A percentile compares a stretch with the other conserved stretches of the same genome.
These are phyloP conservation scores for Drosophila multiciliata DNA, from an alignment of 2,888 invertebrate genomes.

Conservation along the genomic window DNA sequence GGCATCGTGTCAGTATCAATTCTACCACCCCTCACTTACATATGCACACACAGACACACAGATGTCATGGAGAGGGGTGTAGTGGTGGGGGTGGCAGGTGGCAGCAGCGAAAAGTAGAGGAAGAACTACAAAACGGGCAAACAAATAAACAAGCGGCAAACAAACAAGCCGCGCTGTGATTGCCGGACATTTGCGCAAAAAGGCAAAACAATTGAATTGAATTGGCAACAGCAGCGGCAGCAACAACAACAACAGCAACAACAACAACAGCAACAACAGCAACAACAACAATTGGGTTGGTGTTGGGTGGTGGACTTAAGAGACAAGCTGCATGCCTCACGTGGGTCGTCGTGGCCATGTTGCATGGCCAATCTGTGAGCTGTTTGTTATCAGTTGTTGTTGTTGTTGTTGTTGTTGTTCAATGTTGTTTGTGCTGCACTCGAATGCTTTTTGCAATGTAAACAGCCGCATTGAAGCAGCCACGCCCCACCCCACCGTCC, in stretches of 20 bases:
- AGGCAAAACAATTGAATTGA: slow-evolving; percentile 77
- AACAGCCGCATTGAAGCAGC: slow-evolving; percentile 54
- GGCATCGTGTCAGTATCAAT: slow-evolving; percentile 60
- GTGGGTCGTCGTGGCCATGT: slow-evolving; percentile 40
- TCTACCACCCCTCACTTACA: slow-evolving; percentile 18
- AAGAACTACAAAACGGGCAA: slow-evolving; percentile 51
- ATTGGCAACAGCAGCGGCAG: slow-evolving; percentile 64
- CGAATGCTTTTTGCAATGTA: slow-evolving; percentile 80
- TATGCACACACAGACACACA: slow-evolving; percentile 11
- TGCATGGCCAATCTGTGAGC: slow-evolving; percentile 62
- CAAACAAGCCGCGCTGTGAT: slow-evolving; percentile 70
- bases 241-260: not conserved
- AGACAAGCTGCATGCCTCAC: slow-evolving; percentile 66
- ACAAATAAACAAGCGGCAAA: slow-evolving; percentile 66
- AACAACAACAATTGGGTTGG: slow-evolving; percentile 3
- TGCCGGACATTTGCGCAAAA: slow-evolving; percentile 77
- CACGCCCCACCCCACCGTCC: not conserved
- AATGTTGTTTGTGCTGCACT: slow-evolving; percentile 74
- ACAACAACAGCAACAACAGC: slow-evolving; percentile 46
- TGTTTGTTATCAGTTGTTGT: slow-evolving; percentile 14
- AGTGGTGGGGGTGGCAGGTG: not conserved
- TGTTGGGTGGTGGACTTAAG: slow-evolving; percentile 13
- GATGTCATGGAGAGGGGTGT: slow-evolving; percentile 44
- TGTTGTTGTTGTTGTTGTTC: slow-evolving; percentile 41
- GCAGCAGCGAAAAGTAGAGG: slow-evolving; percentile 27